Conservation (phyloP, 2,797 vertebrate genomes). For the Crocidura indochinensis region DNA sequence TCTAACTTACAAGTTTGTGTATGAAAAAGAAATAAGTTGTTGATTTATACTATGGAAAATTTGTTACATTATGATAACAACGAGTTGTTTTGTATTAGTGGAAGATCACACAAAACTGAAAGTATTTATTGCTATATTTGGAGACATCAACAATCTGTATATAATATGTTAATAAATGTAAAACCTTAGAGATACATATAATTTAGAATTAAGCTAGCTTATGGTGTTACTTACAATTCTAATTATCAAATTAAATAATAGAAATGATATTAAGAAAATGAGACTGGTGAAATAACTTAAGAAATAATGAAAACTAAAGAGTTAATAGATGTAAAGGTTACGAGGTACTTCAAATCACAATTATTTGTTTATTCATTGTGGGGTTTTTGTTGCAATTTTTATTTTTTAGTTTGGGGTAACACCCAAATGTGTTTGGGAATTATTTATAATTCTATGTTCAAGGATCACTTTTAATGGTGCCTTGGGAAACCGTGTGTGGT, state of each 20-base stretch:
- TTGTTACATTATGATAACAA: not conserved
- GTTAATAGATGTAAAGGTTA: not conserved
- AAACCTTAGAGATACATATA: not conserved
- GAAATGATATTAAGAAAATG: not conserved
- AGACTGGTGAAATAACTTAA: not conserved
- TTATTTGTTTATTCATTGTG: not conserved
- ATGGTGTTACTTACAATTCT: not conserved
- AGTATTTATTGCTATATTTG: not conserved
- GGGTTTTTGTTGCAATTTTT: no score
- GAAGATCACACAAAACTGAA: not conserved
- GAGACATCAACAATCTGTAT: not conserved
- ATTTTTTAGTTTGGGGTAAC: no score
- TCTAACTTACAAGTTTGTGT: not conserved
- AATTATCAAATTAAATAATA: not conserved
- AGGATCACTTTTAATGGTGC: no score
- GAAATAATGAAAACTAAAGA: slow-evolving; percentile 14
- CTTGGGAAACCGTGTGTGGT: no score
- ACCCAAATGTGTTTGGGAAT: no score
- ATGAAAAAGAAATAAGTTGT: not conserved
- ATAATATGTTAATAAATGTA: not conserved
- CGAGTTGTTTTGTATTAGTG: not conserved
- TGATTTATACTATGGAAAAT: not conserved
- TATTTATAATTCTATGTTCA: no score
- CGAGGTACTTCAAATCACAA: not conserved
- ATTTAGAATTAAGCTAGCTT: not conserved